Evolutionary conservation across 2,797 vertebrate species (phyloP).

Genomic region (Cygnus olor): DNA sequence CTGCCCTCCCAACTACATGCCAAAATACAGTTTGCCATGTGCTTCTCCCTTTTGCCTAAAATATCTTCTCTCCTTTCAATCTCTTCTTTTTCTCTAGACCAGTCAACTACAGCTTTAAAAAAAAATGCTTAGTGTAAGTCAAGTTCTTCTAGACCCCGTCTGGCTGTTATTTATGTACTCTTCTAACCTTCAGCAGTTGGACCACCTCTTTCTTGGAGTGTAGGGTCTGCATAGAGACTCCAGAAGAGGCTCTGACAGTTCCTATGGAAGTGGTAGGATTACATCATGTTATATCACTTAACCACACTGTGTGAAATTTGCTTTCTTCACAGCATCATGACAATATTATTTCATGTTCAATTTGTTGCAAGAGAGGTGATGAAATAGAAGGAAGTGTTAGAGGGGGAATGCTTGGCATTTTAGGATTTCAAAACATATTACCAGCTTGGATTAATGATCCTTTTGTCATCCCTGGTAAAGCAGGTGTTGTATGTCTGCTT

Average conservation of each 20-base stretch:
- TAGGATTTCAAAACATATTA: slow-evolving; percentile 32
- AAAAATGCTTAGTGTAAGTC: background rate
- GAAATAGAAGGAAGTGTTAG: slow-evolving; percentile 5
- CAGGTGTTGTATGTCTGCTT: background rate
- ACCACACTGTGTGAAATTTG: slow-evolving; percentile 4
- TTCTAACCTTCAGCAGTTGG: background rate
- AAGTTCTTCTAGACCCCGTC: background rate
- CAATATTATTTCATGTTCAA: slow-evolving; percentile 26
- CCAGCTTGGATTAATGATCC: background rate
- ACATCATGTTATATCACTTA: slow-evolving; percentile 21
- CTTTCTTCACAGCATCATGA: slow-evolving; percentile 20
- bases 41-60: background rate
- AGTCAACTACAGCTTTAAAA: background rate
- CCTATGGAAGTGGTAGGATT: slow-evolving; percentile 5
- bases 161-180: background rate
- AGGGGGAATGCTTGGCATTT: background rate
- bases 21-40: background rate
- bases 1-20: background rate
- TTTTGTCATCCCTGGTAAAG: background rate
- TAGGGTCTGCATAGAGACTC: background rate
- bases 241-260: background rate
- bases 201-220: background rate
- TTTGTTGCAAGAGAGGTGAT: slow-evolving; percentile 36
- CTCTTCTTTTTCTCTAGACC: background rate
- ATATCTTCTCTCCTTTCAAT: background rate